Conservation (phyloP, 2,113 vertebrate genomes). For the Gnathonemus echidnorhynchus region DNA sequence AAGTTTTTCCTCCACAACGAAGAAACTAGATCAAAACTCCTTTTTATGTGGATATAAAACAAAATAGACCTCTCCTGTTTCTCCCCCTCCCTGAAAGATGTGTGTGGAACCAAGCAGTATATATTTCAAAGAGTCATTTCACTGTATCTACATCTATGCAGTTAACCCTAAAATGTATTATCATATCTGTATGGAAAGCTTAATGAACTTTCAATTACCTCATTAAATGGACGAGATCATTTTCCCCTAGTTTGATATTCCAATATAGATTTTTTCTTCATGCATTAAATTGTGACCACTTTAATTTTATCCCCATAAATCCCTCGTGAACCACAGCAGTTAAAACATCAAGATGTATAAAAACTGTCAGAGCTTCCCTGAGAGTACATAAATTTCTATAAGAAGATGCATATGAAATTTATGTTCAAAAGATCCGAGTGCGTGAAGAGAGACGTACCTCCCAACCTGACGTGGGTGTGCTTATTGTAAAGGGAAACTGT, state of each 20-base stretch:
- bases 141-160: neutral
- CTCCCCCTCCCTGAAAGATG: neutral
- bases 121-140: neutral
- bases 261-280: neutral
- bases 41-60: neutral
- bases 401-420: neutral
- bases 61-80: neutral
- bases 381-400: neutral
- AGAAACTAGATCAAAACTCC: constrained; percentile 8
- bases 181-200: neutral
- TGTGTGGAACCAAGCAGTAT: neutral
- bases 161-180: constrained; percentile 1
- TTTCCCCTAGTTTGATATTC: neutral
- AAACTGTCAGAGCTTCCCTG: neutral
- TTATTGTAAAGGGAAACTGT: neutral
- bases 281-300: neutral
- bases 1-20: neutral
- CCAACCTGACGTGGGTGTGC: neutral
- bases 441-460: neutral
- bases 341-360: constrained; percentile 4
- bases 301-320: constrained; percentile 23
- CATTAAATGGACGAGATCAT: neutral
- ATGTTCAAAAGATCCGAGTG: neutral
- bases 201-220: neutral
- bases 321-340: neutral